phyloP scores from a whole-genome alignment of 2,888 invertebrate species.

The Autographa pulchrina region DNA sequence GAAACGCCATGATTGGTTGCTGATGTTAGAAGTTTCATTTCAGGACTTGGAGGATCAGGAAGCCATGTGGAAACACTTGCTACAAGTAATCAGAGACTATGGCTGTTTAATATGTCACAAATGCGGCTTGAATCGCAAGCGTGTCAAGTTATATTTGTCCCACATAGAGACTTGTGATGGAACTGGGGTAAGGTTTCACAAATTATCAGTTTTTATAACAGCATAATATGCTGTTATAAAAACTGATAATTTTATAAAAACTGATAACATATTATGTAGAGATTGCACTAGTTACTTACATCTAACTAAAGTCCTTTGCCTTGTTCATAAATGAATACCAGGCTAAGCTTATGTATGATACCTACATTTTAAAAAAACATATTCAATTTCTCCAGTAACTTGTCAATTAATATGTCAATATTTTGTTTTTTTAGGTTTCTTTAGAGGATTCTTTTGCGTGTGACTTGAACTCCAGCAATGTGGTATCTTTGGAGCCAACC shows the following conservation, averaged over 20 bases:
- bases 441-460: not conserved
- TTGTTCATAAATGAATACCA: too few relatives aligned
- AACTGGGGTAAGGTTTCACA: constrained; percentile 16
- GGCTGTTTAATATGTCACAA: constrained; percentile 62
- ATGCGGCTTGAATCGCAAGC: constrained; percentile 56
- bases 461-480: not conserved
- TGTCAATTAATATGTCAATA: not conserved
- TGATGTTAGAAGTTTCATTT: constrained; percentile 13
- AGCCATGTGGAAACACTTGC: constrained; percentile 62
- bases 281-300: too few relatives aligned
- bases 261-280: too few relatives aligned
- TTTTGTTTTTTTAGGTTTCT: not conserved
- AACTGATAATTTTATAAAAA: too few relatives aligned
- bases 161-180: constrained; percentile 46
- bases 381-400: too few relatives aligned
- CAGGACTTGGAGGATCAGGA: constrained; percentile 54
- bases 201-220: too few relatives aligned
- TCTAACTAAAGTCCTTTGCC: too few relatives aligned
- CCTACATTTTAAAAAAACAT: too few relatives aligned
- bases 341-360: too few relatives aligned
- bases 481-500: not conserved
- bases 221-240: too few relatives aligned
- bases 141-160: constrained; percentile 50
- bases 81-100: constrained; percentile 52
- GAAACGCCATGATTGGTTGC: not conserved